Conservation (phyloP, 2,113 vertebrate genomes). For the Paracanthobrama guichenoti region DNA sequence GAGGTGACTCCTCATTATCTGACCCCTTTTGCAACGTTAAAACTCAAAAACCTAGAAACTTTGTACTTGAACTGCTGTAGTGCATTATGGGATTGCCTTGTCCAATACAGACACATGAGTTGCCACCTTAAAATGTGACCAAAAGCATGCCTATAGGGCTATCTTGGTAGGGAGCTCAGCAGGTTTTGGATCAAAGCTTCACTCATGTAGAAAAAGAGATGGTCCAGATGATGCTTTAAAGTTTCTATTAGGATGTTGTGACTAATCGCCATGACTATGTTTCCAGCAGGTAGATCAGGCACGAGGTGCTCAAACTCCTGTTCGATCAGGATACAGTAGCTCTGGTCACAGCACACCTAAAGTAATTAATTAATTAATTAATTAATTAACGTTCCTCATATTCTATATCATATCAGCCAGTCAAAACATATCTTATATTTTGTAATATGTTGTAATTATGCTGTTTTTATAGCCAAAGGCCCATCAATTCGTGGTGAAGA, state of each 20-base stretch:
- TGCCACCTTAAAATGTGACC: neutral
- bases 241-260: slow-evolving; percentile 52
- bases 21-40: neutral
- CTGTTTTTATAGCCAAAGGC: slow-evolving; percentile 90
- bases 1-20: slow-evolving; percentile 73
- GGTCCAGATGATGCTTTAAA: neutral
- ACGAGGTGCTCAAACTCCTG: slow-evolving; percentile 84
- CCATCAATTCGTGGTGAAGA: slow-evolving; percentile 97
- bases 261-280: slow-evolving; percentile 66
- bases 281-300: slow-evolving; percentile 73
- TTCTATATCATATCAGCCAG: neutral
- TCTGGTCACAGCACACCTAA: slow-evolving; percentile 86
- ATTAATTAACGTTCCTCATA: neutral
- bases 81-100: neutral
- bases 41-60: neutral
- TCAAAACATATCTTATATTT: neutral
- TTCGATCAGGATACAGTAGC: slow-evolving; percentile 83
- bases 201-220: neutral
- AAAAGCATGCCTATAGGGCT: neutral
- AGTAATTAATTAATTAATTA: slow-evolving; percentile 65
- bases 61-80: neutral
- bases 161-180: neutral
- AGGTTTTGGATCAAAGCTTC: neutral
- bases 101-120: neutral
- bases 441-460: neutral